Evolutionary conservation across 2,888 invertebrate genomes (phyloP), one percentile per base, ranked within the genome.

Genomic region (Thera obeliscata): DNA sequence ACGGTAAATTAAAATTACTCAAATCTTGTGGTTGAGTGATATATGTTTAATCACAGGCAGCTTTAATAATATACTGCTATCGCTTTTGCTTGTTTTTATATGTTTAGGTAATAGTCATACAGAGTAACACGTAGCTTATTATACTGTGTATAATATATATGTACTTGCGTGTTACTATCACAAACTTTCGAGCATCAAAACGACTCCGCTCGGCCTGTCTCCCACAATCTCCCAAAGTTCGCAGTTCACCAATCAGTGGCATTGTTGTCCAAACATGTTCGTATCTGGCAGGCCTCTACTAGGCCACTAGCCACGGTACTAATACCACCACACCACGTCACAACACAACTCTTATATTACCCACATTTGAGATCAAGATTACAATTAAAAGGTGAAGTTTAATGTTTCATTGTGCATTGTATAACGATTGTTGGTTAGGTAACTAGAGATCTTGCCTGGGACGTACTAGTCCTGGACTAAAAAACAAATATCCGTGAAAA

Each of bases 321-420:
- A 9, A 46, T 9, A 46, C 7, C 48, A n/a, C n/a, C 4, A 48
- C 3, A 2, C 2, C 9, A 48, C 48, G 49, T 12, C 54, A 35
- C 54, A 2, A 9, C 3, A 54, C 52, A 33, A 9, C 43, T 46
- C 43, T 7, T 52, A 33, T 33, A 33, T 36, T 48, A 55, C 22
- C 22, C 1, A 22, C 43, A 12, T 41, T 11, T 61, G 11, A 68
- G 72, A 74, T 74, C 67, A 43, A 69, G 83, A 82, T 82, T 80
- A 81, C 74, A 74, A 77, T 78, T 81, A 76, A 69, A 78, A 74
- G 74, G 78, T 77, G 73, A 77, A 73, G 68, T 77, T 73, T 75
- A 78, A 78, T 74, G 79, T 76, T 79, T 76, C 82, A 79, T 82
- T 82, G 82, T 82, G 71, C 67, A 74, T 75, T 77, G 74, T 73